Evolutionary conservation across 2,888 invertebrate genomes (phyloP), one percentile per base, ranked within the genome.

Genomic region (Parnassius apollo): DNA sequence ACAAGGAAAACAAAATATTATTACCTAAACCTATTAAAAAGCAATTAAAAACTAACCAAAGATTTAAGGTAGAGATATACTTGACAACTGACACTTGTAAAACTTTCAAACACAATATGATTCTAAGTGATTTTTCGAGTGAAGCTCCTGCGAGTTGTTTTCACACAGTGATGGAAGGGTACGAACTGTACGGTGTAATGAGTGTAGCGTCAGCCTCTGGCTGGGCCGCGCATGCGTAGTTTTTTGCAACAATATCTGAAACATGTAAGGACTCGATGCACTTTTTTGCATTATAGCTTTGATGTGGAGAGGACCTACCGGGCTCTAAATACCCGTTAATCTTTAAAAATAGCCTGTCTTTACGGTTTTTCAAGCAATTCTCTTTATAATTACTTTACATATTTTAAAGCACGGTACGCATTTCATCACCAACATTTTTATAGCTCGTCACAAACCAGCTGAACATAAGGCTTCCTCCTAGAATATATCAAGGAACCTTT

Each of bases 141-240:
- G 3, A 13, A 51, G 42, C 50, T 46, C 44, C 13, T 13, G 7
- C 13, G 18, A 45, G 42, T 35, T 35, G 45, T 49, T 50, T 51
- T 45, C 50, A 55, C 66, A 49, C 50, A 11, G 42, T 58, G 42
- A 54, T 52, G 55, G 62, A 42, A 13, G 48, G 42, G 42, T 51
- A 62, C 61, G 48, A 64, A 65, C 62, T 63, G 62, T 59, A 10
- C 22, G 50, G 25, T 59, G 10, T 50, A 49, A 22, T 50, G 63
- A 53, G 64, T 56, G 62, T 56, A 57, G 44, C 61, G 57, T 52
- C 62, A 63, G 66, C 57, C 57, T 59, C 55, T 61, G 61, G 61
- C 65, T 59, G 65, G 69, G 65, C 60, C 67, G 65, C 70, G 69
- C 70, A 69, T 70, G 70, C 70, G 70, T 18, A n/a, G 7, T 46